Evolutionary conservation across 2,888 invertebrate genomes (phyloP).

Genomic region (Chrysodeixis includens): DNA sequence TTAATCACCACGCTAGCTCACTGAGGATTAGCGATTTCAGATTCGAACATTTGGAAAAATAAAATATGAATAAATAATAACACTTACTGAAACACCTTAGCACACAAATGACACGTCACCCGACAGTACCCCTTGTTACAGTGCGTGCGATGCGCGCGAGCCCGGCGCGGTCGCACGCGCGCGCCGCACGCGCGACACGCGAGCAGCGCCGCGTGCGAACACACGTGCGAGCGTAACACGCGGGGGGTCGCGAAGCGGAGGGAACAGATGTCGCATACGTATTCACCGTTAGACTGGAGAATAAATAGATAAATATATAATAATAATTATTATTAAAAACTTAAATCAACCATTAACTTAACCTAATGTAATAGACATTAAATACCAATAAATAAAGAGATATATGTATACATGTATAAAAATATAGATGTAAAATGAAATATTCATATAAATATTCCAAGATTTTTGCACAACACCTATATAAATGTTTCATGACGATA

Average conservation of each 20-base stretch:
- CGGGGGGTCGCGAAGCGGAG: conserved; percentile 77
- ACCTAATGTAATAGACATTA: no score
- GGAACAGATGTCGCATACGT: conserved; percentile 73
- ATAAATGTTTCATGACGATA: no score
- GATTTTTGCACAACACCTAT: no score
- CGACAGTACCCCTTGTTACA: conserved; percentile 29
- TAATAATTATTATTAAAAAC: not conserved
- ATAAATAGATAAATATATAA: not conserved
- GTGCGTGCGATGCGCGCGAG: conserved; percentile 60
- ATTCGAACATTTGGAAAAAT: not conserved
- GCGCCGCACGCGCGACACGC: conserved; percentile 60
- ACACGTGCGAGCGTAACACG: conserved; percentile 73
- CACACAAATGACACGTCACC: conserved; percentile 57
- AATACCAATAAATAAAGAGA: no score
- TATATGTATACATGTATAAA: no score
- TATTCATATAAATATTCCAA: no score
- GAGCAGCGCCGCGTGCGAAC: conserved; percentile 62
- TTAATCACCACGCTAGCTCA: no score
- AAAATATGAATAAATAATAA: not conserved
- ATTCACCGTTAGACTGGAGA: conserved; percentile 81
- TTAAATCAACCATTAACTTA: no score
- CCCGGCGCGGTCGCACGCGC: conserved; percentile 48
- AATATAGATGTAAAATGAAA: no score
- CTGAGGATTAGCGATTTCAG: no score
- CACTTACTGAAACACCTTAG: conserved; percentile 72